A percentile compares a stretch with the other conserved stretches of the same genome.
phyloP scores from a whole-genome alignment of 2,113 vertebrate genomes.

The Dunckerocampus dactyliophorus region DNA sequence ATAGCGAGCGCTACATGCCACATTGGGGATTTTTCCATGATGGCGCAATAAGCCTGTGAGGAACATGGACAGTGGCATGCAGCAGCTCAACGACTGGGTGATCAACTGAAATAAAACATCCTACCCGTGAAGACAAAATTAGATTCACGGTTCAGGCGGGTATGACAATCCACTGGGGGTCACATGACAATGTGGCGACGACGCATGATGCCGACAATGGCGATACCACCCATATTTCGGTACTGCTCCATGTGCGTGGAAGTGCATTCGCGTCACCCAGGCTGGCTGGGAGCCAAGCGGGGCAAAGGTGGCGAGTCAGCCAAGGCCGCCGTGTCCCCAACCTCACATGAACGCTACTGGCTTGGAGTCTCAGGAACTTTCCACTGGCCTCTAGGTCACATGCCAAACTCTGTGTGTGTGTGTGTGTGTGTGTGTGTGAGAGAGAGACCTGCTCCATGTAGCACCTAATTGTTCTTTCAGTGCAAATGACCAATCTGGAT shows the following conservation, averaged over 20 bases:
- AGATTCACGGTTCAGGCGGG: too few species aligned
- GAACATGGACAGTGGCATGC: background rate
- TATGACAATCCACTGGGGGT: too few species aligned
- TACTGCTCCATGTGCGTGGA: background rate
- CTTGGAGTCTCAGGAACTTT: slow-evolving; percentile 46
- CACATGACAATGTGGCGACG: too few species aligned
- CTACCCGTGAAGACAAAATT: too few species aligned
- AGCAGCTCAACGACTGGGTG: too few species aligned
- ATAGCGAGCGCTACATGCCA: slow-evolving; percentile 8
- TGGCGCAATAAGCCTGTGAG: background rate
- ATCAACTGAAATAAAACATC: too few species aligned
- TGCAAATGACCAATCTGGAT: background rate
- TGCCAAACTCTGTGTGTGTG: slow-evolving; percentile 7
- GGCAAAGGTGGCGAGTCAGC: slow-evolving; percentile 37
- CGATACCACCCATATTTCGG: background rate
- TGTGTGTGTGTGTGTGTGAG: slow-evolving; percentile 14
- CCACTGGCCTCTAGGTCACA: slow-evolving; percentile 46
- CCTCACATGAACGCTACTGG: slow-evolving; percentile 41
- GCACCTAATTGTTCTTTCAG: background rate
- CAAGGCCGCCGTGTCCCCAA: slow-evolving; percentile 25
- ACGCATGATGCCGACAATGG: background rate
- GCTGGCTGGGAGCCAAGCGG: slow-evolving; percentile 38
- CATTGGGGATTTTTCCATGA: slow-evolving; percentile 36
- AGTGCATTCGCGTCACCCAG: slow-evolving; percentile 10
- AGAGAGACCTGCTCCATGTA: background rate